These are phyloP conservation scores for Drosophila mercatorum DNA, from an alignment of 2,888 invertebrate species.

Conservation along the genomic window DNA sequence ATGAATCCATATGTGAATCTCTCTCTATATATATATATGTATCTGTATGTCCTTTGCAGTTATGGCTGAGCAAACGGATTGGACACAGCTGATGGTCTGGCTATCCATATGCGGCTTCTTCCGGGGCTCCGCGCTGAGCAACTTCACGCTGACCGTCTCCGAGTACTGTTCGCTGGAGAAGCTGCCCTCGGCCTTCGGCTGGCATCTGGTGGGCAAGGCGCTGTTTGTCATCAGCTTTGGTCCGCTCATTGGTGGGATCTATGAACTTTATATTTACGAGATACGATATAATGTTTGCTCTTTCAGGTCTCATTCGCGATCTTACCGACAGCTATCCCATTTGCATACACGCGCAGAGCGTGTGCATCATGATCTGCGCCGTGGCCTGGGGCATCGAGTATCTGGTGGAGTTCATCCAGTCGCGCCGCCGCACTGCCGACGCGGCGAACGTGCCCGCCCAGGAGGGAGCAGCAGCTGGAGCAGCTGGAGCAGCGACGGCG, in stretches of 20 bases:
- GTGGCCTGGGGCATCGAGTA: constrained; percentile 89
- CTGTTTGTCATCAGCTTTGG: constrained; percentile 89
- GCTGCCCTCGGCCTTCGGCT: constrained; percentile 90
- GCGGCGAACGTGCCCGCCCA: constrained; percentile 58
- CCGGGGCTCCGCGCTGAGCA: constrained; percentile 91
- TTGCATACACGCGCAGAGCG: constrained; percentile 90
- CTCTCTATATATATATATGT: neutral
- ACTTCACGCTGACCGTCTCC: constrained; percentile 91
- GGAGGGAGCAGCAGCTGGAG: constrained; percentile 29
- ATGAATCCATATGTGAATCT: neutral
- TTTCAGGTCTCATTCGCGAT: constrained; percentile 89
- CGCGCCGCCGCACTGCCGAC: constrained; percentile 70
- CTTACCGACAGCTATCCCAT: constrained; percentile 88
- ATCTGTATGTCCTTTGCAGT: constrained; percentile 84
- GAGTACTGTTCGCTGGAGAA: constrained; percentile 90
- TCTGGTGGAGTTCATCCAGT: constrained; percentile 70
- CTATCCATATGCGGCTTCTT: constrained; percentile 91
- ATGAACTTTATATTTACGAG: too few relatives aligned
- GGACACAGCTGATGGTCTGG: constrained; percentile 89
- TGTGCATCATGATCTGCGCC: constrained; percentile 89
- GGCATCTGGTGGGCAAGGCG: constrained; percentile 92
- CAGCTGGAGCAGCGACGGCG: constrained; percentile 3
- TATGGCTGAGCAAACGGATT: constrained; percentile 90
- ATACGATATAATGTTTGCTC: too few relatives aligned
- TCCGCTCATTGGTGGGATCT: constrained; percentile 88